phyloP scores from a whole-genome alignment of 2,797 vertebrate species.

The Anguilla anguilla region DNA sequence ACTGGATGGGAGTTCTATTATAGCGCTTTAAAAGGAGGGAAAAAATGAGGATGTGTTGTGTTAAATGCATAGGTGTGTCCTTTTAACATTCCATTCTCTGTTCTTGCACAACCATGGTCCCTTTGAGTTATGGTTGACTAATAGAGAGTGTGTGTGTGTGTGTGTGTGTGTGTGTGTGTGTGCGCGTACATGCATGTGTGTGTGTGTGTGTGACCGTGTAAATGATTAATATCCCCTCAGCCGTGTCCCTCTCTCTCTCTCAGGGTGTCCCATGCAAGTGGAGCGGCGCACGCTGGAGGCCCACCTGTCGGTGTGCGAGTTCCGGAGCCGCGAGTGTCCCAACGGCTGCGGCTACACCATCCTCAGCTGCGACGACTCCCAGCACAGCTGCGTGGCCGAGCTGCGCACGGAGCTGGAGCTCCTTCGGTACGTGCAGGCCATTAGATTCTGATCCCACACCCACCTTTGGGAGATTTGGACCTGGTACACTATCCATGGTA shows the following conservation, averaged over 20 bases:
- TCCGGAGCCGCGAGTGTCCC: constrained; percentile 79
- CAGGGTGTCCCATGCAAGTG: constrained; percentile 80
- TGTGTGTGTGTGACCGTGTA: constrained; percentile 52
- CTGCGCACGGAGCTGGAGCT: constrained; percentile 82
- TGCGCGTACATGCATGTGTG: constrained; percentile 1
- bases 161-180: constrained; percentile 6
- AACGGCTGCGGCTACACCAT: constrained; percentile 82
- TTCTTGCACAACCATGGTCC: not conserved
- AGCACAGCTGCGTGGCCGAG: constrained; percentile 86
- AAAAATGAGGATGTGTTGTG: not conserved
- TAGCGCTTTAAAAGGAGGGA: not conserved
- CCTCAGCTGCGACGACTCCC: constrained; percentile 72
- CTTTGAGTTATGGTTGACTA: constrained; percentile 8
- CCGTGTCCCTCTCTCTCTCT: not conserved
- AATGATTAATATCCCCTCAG: not conserved
- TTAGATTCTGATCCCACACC: not conserved
- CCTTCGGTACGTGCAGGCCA: constrained; percentile 70
- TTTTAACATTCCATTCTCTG: not conserved
- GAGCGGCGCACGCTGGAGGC: constrained; percentile 77
- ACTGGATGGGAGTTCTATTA: not conserved
- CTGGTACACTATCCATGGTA: not conserved
- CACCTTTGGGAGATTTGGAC: not conserved
- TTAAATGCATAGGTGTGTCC: not conserved
- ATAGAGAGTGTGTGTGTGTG: constrained; percentile 2
- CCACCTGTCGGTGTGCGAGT: constrained; percentile 82